Percentiles rank a stretch among this genome's conserved stretches.
Evolutionary conservation across 2,113 vertebrate species (phyloP).

Genomic region (Pongo abelii): DNA sequence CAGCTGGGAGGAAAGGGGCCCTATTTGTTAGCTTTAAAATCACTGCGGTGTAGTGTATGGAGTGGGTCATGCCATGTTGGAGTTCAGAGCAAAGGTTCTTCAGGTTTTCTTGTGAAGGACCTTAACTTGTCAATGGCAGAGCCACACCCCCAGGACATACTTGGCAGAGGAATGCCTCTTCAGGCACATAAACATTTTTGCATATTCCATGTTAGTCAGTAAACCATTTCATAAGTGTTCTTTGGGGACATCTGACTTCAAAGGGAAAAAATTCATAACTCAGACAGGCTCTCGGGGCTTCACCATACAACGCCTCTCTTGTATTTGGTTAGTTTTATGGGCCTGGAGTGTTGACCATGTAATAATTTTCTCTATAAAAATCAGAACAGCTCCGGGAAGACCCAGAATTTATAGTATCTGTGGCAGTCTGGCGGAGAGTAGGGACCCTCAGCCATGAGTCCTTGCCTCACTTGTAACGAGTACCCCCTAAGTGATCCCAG

Average conservation of each 20-base stretch:
- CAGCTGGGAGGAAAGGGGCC: neutral
- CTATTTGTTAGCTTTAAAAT: neutral
- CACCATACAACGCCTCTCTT: slow-evolving; percentile 52
- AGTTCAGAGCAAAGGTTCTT: slow-evolving; percentile 48
- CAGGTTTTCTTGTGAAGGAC: slow-evolving; percentile 47
- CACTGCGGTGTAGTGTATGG: neutral
- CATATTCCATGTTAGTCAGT: slow-evolving; percentile 58
- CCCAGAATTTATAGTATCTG: slow-evolving; percentile 69
- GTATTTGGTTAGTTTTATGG: slow-evolving; percentile 74
- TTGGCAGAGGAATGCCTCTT: neutral
- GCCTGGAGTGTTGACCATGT: neutral
- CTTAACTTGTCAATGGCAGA: neutral
- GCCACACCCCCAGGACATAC: fast-evolving
- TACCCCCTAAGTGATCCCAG: neutral
- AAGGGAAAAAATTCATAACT: neutral
- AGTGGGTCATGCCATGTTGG: fast-evolving
- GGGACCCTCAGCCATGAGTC: neutral
- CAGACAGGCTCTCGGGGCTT: neutral
- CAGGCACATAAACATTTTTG: slow-evolving; percentile 68
- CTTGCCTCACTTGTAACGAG: neutral
- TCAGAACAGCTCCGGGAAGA: slow-evolving; percentile 27
- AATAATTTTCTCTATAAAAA: slow-evolving; percentile 76
- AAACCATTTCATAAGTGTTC: neutral
- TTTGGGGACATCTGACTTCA: neutral
- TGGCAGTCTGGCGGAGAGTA: slow-evolving; percentile 76